Evolutionary conservation across 2,888 invertebrate genomes (phyloP), one percentile per base, ranked within the genome.

Genomic region (Cataglyphis rosenhaueri): DNA sequence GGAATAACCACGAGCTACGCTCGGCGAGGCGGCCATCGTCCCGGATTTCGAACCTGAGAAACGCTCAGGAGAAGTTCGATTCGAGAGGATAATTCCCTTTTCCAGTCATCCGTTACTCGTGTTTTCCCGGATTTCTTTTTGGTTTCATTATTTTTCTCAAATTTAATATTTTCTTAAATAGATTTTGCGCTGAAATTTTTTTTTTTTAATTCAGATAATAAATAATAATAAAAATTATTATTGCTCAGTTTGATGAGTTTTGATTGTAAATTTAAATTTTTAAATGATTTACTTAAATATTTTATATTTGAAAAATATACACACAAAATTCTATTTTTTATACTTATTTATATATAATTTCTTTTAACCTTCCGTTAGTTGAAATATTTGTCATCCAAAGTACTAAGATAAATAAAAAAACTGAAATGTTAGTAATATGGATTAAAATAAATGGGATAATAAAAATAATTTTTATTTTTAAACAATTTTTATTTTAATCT

Each of bases 41-140:
- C 52, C 65, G 83, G 83, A 87, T 81, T 78, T 82, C 70, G 61
- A 52, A 15, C 44, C 35, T 29, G 64, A 32, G 52, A 32, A 71
- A 76, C 65, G 38, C n/a, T 44, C 68, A 38, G 21, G 44, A 44
- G 29, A 15, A 57, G n/a, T 18, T 32, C 32, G 25, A 9, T n/a
- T n/a, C 21, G 18, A 48, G 48, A 65, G 65, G 15, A 32, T 21
- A 41, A 21, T 64, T 32, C 65, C 18, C 21, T 21, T 70, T 41
- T 15, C 71, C n/a, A 68, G 35, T 12, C 8, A 10, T 59, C 18
- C n/a, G 48, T 21, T 15, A 25, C 41, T 44, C 21, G 10, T n/a
- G 57, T 25, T 29, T n/a, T 10, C 12, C 15, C 12, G 59, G 0
- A 59, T 71, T 66, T 71, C 6, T 32, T 73, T 57, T 65, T 61